A percentile compares a stretch with the other conserved stretches of the same genome.
Evolutionary conservation across 2,888 invertebrate species (phyloP).

Genomic region (Diloba caeruleocephala): DNA sequence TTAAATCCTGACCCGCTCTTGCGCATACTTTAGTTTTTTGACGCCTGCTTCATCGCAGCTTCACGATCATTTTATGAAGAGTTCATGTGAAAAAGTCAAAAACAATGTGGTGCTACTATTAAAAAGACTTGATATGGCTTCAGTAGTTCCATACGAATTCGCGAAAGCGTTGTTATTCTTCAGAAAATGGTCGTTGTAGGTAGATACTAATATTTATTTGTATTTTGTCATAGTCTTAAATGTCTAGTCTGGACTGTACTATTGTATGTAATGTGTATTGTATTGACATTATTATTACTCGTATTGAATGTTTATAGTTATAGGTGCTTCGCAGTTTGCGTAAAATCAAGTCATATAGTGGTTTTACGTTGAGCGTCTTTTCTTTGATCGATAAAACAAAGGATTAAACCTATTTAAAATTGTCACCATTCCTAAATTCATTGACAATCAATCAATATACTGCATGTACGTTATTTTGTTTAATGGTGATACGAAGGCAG

Average conservation of each 20-base stretch:
- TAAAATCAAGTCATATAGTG: slow-evolving; percentile 24
- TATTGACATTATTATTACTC: slow-evolving; percentile 18
- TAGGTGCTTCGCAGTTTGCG: slow-evolving; percentile 23
- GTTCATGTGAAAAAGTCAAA: not conserved
- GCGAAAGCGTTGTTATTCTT: not conserved
- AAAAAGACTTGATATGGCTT: not conserved
- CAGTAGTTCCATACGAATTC: too few relatives aligned
- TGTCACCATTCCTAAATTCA: too few relatives aligned
- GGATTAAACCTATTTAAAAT: too few relatives aligned
- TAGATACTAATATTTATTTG: slow-evolving; percentile 6
- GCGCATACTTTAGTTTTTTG: not conserved
- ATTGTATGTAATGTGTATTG: slow-evolving; percentile 38
- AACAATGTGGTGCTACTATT: slow-evolving; percentile 25
- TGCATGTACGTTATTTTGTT: slow-evolving; percentile 1
- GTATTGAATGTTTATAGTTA: slow-evolving; percentile 29
- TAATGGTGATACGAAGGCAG: slow-evolving; percentile 12
- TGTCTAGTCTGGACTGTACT: slow-evolving; percentile 56
- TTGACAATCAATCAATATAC: too few relatives aligned
- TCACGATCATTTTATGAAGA: not conserved
- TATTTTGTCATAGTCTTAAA: slow-evolving; percentile 29
- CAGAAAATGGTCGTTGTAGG: slow-evolving; percentile 17
- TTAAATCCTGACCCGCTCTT: not conserved
- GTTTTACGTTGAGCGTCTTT: too few relatives aligned
- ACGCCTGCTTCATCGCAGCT: not conserved
- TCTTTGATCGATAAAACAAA: too few relatives aligned